Evolutionary conservation across 2,888 invertebrate genomes (phyloP).

Genomic region (Lypha dubia): DNA sequence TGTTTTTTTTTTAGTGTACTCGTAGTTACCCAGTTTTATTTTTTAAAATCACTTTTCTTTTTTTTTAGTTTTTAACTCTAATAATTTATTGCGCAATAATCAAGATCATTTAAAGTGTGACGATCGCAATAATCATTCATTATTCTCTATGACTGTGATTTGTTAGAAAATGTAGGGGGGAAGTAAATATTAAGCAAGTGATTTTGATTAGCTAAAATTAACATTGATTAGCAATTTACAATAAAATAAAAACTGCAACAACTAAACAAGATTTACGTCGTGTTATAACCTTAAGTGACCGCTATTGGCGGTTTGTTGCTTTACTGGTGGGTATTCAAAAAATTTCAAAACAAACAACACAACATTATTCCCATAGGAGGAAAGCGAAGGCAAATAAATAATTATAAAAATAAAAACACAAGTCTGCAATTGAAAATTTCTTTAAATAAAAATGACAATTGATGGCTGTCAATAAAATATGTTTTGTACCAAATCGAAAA

Average conservation of each 20-base stretch:
- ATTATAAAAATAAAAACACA: not conserved
- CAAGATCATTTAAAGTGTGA: conserved; percentile 1
- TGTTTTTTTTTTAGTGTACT: too few species aligned
- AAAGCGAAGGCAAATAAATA: not conserved
- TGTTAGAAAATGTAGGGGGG: not conserved
- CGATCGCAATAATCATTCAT: not conserved
- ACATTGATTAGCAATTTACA: conserved; percentile 50
- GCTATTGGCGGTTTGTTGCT: conserved; percentile 34
- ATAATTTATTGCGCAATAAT: not conserved
- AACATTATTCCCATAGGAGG: too few species aligned
- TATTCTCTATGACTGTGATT: conserved; percentile 3
- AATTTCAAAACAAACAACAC: not conserved
- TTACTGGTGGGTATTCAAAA: not conserved
- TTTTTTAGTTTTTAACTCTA: not conserved
- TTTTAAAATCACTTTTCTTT: not conserved
- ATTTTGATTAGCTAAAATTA: conserved; percentile 43
- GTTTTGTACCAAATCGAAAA: not conserved
- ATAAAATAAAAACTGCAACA: not conserved
- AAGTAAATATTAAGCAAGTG: conserved; percentile 11
- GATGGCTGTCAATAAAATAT: conserved; percentile 49
- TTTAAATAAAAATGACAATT: not conserved
- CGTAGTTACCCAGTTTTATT: too few species aligned
- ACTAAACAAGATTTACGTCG: conserved; percentile 63
- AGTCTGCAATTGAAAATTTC: not conserved
- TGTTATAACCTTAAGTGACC: conserved; percentile 72